Evolutionary conservation across 2,888 invertebrate genomes (phyloP), one percentile per base, ranked within the genome.

Genomic region (Drosophila lacicola): DNA sequence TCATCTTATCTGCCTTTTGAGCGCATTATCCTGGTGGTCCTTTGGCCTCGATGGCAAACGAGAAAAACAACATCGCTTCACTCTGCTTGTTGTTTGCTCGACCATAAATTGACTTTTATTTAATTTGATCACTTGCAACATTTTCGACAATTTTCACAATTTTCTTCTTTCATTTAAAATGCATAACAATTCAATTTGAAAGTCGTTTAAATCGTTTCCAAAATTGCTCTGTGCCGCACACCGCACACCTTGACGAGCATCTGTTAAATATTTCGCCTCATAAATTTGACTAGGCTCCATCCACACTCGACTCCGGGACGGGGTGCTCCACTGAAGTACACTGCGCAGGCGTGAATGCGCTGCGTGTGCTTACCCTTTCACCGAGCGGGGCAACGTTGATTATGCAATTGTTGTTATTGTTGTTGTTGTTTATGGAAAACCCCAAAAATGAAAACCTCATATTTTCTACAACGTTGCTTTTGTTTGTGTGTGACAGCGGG

Each of bases 301-400:
- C 19, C 11, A 41, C 17, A 4, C 41, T 9, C 9, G 2, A 8
- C 1, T 3, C 3, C 3, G 29, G 29, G 17, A n/a, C 9, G 6
- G 10, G n/a, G 2, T 33, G 39, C 21, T 6, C n/a, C 50, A 37
- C 29, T 50, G 33, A 19, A 47, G 41, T 63, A 42, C 41, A 55
- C 51, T 80, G 82, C 88, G 80, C 82, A 80, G 88, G 80, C 88
- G 88, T 85, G 75, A 82, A 80, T 46, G 73, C 57, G 47, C 9
- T 46, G 57, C 37, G 39, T 44, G 44, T 34, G 54, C 21, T 60
- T 21, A 63, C 64, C 57, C 62, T 33, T 50, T 63, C 42, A 42
- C 46, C 69, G 34, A 39, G 25, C 41, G 42, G 29, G 14, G 8
- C 61, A 17, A 10, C 45, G 37, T 54, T 80, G 78, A 77, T 78